Base-by-base conservation (phyloP, 2,888 invertebrate genomes). In the Lepas anatifera region DNA sequence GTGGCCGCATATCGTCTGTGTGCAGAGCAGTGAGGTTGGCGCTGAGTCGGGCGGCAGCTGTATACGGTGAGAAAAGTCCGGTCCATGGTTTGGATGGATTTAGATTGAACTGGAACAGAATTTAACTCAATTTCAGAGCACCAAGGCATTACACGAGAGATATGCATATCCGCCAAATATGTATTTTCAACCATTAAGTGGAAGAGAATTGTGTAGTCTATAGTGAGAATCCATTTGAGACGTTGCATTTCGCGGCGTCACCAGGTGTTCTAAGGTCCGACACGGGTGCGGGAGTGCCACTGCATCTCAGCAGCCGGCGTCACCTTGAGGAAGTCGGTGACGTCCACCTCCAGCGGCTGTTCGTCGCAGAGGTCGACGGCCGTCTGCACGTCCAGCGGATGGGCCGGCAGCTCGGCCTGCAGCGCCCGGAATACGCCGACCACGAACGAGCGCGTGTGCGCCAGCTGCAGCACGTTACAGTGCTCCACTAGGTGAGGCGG, bases 361-460 rank as follows among this genome's bases (percentile, higher is more conserved):
- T 88, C 87, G 75, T 87, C 86, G 78, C 89, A 89, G 74, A 87
- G 85, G 74, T 86, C 86, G 74, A 89, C 85, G 37, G 87, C 87
- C 13, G 85, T 84, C 73, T 87, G 85, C 73, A 89, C 85, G 77
- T 89, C 89, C 63, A 83, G 81, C 63, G 81, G 81, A 74, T 85
- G 84, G 32, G 89, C 80, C 67, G 81, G 81, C 52, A 83, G 81
- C 70, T 84, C 84, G 52, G 82, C 79, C 75, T 87, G 85, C 64
- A 89, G 79, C 3, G 87, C 85, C 71, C 84, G 69, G 68, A 73
- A 74, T 37, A 72, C 70, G 8, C 71, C 72, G n/a, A 72, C 46
- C n/a, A 74, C 72, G 67, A 73, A 72, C 22, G 73, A 68, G 16
- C 73, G 72, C 35, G 71, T 69, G 50, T 72, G 73, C n/a, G 71